Base-by-base conservation (phyloP, 2,797 vertebrate genomes). In the Varecia variegata region DNA sequence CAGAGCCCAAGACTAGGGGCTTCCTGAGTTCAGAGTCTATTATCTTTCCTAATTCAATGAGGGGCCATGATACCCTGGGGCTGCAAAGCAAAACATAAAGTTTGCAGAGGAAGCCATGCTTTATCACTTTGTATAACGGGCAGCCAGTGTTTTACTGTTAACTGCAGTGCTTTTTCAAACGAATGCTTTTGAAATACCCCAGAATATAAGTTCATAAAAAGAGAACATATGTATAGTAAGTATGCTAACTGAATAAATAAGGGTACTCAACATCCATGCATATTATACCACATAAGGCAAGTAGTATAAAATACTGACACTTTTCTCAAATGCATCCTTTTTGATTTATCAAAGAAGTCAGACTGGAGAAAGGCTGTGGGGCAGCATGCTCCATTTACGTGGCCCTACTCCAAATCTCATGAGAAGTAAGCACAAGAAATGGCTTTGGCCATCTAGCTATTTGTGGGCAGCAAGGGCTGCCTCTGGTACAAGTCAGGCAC, bases 41-140 rank as follows among this genome's bases (percentile, higher is more conserved):
- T 82, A 56, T 40, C 68, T 25, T 70, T 71, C 30, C 40, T 86
- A 76, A 86, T 73, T 95, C 79, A 77, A 3, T 62, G 54, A 73
- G 74, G n/a, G 54, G 40, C 25, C 76, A 62, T 38, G 43, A 88
- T 65, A 40, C 56, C 68, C 90, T 67, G 87, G 54, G 81, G 81
- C 74, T 96, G 40, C 52, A 92, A 71, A 93, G 47, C 38, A 43
- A 96, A 94, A 76, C 40, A 43, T 65, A 62, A 94, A 30, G n/a
- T 95, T 84, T 95, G 67, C 32, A 85, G 47, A 77, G 62, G 68
- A 40, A 93, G n/a, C 38, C 30, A 2, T 30, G n/a, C 32, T 94
- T 89, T 80, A 91, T 93, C 15, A 0, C 58, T 80, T 88, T 83
- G 27, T 92, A 18, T 30, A 81, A 94, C 3, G n/a, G 60, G 58